Conservation (phyloP, 1,140 invertebrate genomes). For the Sitobion miscanthi region DNA sequence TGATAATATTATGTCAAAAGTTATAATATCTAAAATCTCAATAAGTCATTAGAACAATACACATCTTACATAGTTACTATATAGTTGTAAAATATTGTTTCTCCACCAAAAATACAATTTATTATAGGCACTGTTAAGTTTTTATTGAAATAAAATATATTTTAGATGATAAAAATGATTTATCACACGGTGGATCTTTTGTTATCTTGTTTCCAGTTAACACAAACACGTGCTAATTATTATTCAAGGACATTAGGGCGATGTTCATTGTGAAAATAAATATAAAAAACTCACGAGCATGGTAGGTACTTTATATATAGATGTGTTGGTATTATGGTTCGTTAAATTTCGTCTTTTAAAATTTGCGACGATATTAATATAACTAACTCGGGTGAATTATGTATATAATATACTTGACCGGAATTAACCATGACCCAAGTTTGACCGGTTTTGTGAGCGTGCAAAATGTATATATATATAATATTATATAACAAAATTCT, state of each 20-base stretch:
- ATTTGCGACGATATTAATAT: neutral
- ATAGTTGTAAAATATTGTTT: too few species aligned
- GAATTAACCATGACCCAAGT: slow-evolving; percentile 38
- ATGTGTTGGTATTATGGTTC: neutral
- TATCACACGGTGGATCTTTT: slow-evolving; percentile 6
- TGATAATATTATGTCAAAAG: too few species aligned
- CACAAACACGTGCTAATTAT: slow-evolving; percentile 22
- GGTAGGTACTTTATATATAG: neutral
- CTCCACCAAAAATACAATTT: neutral
- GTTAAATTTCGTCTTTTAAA: neutral
- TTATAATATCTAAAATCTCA: too few species aligned
- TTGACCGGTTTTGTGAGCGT: neutral
- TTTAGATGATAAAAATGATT: neutral
- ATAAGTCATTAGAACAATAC: too few species aligned
- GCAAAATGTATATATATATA: neutral
- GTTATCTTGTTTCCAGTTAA: slow-evolving; percentile 7
- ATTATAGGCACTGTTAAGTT: neutral
- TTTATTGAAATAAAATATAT: neutral
- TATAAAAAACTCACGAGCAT: neutral
- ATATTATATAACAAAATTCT: neutral
- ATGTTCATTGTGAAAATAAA: neutral
- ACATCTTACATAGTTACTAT: neutral
- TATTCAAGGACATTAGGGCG: slow-evolving; percentile 15
- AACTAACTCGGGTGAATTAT: neutral
- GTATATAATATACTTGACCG: slow-evolving; percentile 43